phyloP scores from a whole-genome alignment of 1,140 invertebrate genomes.

The Pseudachorutes palmiensis region DNA sequence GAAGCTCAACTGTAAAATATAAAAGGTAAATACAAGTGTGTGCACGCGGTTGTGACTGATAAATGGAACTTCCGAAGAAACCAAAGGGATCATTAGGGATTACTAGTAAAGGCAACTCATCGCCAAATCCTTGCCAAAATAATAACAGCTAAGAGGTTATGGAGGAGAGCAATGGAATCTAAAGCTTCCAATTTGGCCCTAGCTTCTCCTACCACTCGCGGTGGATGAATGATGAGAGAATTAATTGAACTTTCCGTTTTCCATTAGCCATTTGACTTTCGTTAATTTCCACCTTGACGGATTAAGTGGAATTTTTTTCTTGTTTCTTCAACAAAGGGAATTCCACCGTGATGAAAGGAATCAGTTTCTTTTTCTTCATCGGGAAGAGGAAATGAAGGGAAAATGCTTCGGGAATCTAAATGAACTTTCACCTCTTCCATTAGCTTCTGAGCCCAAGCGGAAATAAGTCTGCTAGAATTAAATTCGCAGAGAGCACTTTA shows the following conservation, averaged over 20 bases:
- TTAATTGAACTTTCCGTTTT: neutral
- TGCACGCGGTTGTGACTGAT: no score
- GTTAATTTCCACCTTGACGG: neutral
- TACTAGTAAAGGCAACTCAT: neutral
- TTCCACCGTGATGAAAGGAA: neutral
- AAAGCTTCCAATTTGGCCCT: neutral
- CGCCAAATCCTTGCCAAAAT: no score
- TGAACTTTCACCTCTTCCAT: neutral
- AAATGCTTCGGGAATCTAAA: neutral
- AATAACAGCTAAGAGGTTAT: no score
- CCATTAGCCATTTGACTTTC: neutral
- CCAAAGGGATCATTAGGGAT: neutral
- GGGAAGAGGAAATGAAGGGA: neutral
- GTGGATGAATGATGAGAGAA: neutral
- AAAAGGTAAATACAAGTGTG: constrained; percentile 11
- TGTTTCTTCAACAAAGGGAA: neutral
- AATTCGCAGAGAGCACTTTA: no score
- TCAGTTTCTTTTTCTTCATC: neutral
- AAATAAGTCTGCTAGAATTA: no score
- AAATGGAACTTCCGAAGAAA: neutral
- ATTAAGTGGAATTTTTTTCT: neutral
- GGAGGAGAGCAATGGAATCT: neutral
- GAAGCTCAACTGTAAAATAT: constrained; percentile 3
- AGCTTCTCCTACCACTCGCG: neutral
- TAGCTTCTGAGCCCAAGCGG: neutral